Evolutionary conservation across 2,797 vertebrate species (phyloP).

Genomic region (Semotilus atromaculatus): DNA sequence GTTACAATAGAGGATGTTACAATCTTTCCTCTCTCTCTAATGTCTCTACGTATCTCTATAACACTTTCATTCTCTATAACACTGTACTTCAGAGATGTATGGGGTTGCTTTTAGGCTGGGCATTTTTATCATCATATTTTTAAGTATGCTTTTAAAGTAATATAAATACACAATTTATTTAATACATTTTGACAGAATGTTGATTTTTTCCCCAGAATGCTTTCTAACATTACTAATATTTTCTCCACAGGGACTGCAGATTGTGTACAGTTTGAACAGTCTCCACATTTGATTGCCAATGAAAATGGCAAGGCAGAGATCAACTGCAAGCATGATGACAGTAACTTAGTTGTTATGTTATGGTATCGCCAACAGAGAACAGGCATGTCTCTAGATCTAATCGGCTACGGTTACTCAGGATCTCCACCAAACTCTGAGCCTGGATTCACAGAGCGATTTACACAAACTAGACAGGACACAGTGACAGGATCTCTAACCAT

Average conservation of each 20-base stretch:
- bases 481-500: slow-evolving; percentile 47
- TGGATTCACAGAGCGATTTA: slow-evolving; percentile 20
- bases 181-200: background rate
- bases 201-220: slow-evolving; percentile 70
- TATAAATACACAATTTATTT: background rate
- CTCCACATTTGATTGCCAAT: background rate
- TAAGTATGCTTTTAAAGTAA: background rate
- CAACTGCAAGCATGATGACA: slow-evolving; percentile 33
- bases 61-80: background rate
- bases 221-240: slow-evolving; percentile 42
- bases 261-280: slow-evolving; percentile 29
- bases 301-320: background rate
- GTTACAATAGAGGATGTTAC: background rate
- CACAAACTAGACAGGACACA: background rate
- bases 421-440: slow-evolving; percentile 8
- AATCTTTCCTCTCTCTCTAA: background rate
- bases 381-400: slow-evolving; percentile 28
- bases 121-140: background rate
- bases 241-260: slow-evolving; percentile 17
- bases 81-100: background rate
- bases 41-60: background rate
- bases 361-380: slow-evolving; percentile 45
- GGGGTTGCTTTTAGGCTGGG: background rate
- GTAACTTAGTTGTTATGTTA: background rate
- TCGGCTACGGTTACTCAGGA: background rate